These are phyloP conservation scores for Ips nitidus DNA, from an alignment of 1,140 invertebrate species.

Conservation along the genomic window DNA sequence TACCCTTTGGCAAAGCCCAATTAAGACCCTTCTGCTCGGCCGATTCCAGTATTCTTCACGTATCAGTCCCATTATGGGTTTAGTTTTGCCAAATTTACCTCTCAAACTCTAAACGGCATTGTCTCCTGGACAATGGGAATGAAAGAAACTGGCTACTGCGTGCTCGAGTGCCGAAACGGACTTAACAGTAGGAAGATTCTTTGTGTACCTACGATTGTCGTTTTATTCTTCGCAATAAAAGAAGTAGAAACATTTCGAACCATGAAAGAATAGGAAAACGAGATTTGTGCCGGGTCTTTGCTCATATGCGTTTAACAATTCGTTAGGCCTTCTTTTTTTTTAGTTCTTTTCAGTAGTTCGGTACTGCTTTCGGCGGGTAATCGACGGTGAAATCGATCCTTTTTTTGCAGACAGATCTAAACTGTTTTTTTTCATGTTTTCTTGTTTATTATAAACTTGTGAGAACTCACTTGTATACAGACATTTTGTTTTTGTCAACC, in stretches of 20 bases:
- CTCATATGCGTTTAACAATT: slow-evolving; percentile 10
- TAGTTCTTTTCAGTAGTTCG: no score
- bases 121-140: slow-evolving; percentile 12
- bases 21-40: not conserved
- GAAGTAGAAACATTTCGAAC: slow-evolving; percentile 17
- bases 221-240: slow-evolving; percentile 21
- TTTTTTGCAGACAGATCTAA: no score
- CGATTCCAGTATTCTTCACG: not conserved
- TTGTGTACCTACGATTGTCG: not conserved
- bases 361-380: no score
- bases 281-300: slow-evolving; percentile 10
- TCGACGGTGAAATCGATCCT: no score
- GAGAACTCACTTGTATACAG: no score
- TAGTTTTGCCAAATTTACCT: slow-evolving; percentile 1
- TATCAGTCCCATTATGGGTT: slow-evolving; percentile 1
- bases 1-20: not conserved
- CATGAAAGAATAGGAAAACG: slow-evolving; percentile 2
- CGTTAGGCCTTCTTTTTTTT: not conserved
- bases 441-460: no score
- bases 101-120: slow-evolving; percentile 10
- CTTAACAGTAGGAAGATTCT: slow-evolving; percentile 19
- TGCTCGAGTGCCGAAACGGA: not conserved
- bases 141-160: slow-evolving; percentile 11
- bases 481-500: no score
- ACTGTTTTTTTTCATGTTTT: no score